Evolutionary conservation across 2,113 vertebrate genomes (phyloP), one percentile per base, ranked within the genome.

Genomic region (Thomomys bottae): DNA sequence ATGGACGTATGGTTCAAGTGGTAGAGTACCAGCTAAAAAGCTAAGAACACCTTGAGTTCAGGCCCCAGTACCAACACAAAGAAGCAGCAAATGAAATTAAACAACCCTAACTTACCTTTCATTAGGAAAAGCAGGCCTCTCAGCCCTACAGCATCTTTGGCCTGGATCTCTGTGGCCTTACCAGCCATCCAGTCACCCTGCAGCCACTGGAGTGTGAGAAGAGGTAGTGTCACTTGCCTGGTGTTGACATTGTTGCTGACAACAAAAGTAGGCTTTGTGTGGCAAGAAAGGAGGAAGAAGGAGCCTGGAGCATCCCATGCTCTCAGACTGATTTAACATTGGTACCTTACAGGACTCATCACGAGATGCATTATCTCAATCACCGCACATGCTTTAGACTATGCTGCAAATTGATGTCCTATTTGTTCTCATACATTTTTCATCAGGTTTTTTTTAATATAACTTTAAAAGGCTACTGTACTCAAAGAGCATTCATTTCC

Each of bases 401-500:
- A 32, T 24, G 77, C 64, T 42, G 59, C 71, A 64, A 77, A 87
- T 78, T 85, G 91, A 93, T 85, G 79, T 9, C n/a, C 61, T 45
- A 72, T 87, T 91, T 92, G 89, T 77, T 92, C 73, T 92, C 84
- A 73, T 49, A 49, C 0, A 1, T 57, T 88, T 95, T 95, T 92
- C 91, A 93, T 66, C 73, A 59, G 30, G 94, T 93, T 87, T 94
- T 75, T 54, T 54, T 45, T 45, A 8, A 45, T 81, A 1, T 24
- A 40, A 88, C 83, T 94, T 87, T 81, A 88, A 94, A 96, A 81
- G 17, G 36, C 79, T 70, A 61, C 93, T 93, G 45, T 88, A 93
- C 94, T 73, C 87, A 95, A 91, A 87, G 61, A 95, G 79, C 89
- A 95, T 90, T 95, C 88, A 77, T 92, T 97, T 89, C 72, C 80